Base-by-base conservation (phyloP, 2,113 vertebrate genomes). In the Xyrauchen texanus region DNA sequence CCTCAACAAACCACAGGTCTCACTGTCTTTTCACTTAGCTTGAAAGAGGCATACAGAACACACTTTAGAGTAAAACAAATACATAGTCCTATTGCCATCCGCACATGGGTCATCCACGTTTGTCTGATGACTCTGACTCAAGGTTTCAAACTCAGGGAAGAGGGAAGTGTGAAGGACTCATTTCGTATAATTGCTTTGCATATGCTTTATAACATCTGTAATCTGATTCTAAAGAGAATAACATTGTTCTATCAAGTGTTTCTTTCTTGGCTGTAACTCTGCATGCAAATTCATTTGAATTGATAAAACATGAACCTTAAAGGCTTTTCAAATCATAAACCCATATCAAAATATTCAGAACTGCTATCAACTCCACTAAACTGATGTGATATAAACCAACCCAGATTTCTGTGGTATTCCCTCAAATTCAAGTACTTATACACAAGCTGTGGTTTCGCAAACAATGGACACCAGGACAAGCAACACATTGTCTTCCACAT, bases 1-100 rank as follows among this genome's bases (percentile, higher is more conserved):
- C 80, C 77, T 67, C 82, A 34, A 34, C 21, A 84, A 8, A 47
- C 69, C 21, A 51, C 73, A 77, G 62, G 67, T 15, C 45, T 75
- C 55, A 76, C 57, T 15, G 60, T 46, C 42, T 70, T 34, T 46
- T 77, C 61, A 21, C 8, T 63, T 80, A 77, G 21, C 21, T 1
- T 34, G 3, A 34, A 34, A 34, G 21, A 3, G 21, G 21, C 21
- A 34, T 34, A 34, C 21, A 34, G 21, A 34, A 34, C 21, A 34
- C 21, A 34, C 65, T 73, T 51, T 52, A 81, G 62, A 46, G 67
- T 52, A 77, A 42, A 55, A 82, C 67, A 73, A 57, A 76, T 44
- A 64, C 61, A 63, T 15, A 79, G 47, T 71, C 53, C 58, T 61
- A 61, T 16, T 49, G 34, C 58, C 57, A 62, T 78, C 67, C 64